Percentiles rank a stretch among this genome's conserved stretches.
These are phyloP conservation scores for Gastrophysa polygoni DNA, from an alignment of 2,888 invertebrate genomes.

Conservation along the genomic window DNA sequence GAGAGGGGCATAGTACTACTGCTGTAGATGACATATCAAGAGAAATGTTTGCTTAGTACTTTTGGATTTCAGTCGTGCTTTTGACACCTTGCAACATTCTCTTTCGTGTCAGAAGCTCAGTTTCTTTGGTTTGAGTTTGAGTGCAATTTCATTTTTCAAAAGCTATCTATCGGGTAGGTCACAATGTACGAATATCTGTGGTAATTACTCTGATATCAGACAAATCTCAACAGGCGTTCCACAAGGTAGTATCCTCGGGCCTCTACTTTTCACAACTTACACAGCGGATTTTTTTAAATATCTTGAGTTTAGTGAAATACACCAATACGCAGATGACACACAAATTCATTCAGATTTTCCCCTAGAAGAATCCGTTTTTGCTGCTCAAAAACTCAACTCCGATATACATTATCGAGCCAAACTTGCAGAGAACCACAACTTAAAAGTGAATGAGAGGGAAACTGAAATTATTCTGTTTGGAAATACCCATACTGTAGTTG, in stretches of 20 bases:
- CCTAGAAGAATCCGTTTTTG: neutral
- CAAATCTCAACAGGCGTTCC: neutral
- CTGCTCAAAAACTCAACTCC: neutral
- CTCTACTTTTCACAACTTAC: neutral
- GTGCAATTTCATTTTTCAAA: neutral
- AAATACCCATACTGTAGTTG: no score
- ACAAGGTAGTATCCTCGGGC: neutral
- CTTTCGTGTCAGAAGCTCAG: neutral
- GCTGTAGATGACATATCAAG: neutral
- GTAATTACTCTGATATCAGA: neutral
- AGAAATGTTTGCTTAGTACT: neutral
- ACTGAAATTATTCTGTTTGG: no score
- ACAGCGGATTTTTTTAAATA: neutral
- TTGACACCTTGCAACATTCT: neutral
- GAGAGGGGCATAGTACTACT: neutral
- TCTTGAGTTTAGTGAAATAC: neutral
- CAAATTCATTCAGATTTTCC: neutral
- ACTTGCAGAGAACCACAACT: neutral
- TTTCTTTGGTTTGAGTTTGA: neutral
- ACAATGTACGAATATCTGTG: neutral
- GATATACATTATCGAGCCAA: neutral
- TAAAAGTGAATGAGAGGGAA: no score
- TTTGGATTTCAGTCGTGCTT: slow-evolving; percentile 8
- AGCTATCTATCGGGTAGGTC: neutral
- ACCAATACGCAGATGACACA: neutral